Base-by-base conservation (phyloP, 2,113 vertebrate genomes). In the Prionailurus bengalensis region DNA sequence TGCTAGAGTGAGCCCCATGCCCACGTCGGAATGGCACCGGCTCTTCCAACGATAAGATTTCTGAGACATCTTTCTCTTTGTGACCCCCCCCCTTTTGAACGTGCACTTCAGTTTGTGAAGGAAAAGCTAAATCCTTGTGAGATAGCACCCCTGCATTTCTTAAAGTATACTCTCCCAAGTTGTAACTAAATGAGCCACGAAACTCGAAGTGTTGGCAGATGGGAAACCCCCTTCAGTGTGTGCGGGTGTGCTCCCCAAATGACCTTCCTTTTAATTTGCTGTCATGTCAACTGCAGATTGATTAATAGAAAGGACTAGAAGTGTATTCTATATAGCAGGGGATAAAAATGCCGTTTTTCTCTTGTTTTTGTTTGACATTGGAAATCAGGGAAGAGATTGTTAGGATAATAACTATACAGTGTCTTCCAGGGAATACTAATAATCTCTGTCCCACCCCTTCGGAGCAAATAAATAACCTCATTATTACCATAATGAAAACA, bases 381-480 rank as follows among this genome's bases (percentile, higher is more conserved):
- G 31, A 55, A 68, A 89, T 63, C 29, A 36, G 4, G 66, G 63
- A 70, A 89, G 42, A 5, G n/a, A 71, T 73, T 70, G 91, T 85
- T 85, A 83, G 55, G 15, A 8, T 55, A 55, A 80, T 27, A 81
- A 74, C 17, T 42, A 55, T 7, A 36, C 6, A 68, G 1, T 63
- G 39, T 12, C 23, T 94, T 94, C 42, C 63, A 93, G 89, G 86
- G 4, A 48, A 89, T 53, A 74, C 65, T 53, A 68, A 55, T 11
- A 55, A 55, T 92, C 51, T 70, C 36, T 63, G 36, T 13, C 9
- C 15, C 27, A 82, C 36, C 74, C 53, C 15, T 68, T 10, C 13
- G 19, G 70, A 79, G 29, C 65, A 92, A 97, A 94, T 89, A 97
- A 93, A 66, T 94, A 94, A 95, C 65, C 42, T 36, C 51, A 89